Evolutionary conservation across 2,888 invertebrate species (phyloP), one percentile per base, ranked within the genome.

Genomic region (Acanthosepion pharaonis): DNA sequence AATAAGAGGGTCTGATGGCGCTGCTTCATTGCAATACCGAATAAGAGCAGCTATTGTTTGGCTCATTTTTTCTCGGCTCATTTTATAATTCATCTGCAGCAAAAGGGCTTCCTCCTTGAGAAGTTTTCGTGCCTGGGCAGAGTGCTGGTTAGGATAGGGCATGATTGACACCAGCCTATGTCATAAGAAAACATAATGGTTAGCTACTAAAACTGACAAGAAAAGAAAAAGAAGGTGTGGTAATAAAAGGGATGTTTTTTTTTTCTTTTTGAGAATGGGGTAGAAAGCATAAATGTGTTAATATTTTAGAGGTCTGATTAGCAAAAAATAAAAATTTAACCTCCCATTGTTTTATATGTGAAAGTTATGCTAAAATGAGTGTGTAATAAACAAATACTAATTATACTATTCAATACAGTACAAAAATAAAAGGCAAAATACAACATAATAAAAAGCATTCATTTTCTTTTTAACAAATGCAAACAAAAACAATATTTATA

Each of bases 1-100:
- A 42, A 97, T 96, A 28, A 97, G 96, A 5, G 96, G 96, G 95
- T 97, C 97, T 42, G 95, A 95, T 33, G 95, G 94, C 94, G 96
- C 94, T 94, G 96, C 95, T 23, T 95, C 94, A 42, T 96, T 95
- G 95, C 96, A 97, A 96, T 96, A 97, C 51, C 95, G 95, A 33
- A 96, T 95, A 94, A 97, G 95, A 59, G 97, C 97, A 51, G 94
- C 94, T 42, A 96, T 95, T 42, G 97, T 96, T 94, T 96, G 95
- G 23, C 96, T 96, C 92, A 96, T 95, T 95, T 95, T 96, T 94
- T 95, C 94, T 55, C 97, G 95, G 59, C 96, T 96, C 95, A 96
- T 96, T 94, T 95, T 95, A 92, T 95, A 95, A 94, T 97, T 96
- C 93, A 95, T 95, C 92, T 95, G 95, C 95, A 97, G 95, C 78